phyloP scores from a whole-genome alignment of 2,888 invertebrate species.

The Zhuqinia jingwanae region DNA sequence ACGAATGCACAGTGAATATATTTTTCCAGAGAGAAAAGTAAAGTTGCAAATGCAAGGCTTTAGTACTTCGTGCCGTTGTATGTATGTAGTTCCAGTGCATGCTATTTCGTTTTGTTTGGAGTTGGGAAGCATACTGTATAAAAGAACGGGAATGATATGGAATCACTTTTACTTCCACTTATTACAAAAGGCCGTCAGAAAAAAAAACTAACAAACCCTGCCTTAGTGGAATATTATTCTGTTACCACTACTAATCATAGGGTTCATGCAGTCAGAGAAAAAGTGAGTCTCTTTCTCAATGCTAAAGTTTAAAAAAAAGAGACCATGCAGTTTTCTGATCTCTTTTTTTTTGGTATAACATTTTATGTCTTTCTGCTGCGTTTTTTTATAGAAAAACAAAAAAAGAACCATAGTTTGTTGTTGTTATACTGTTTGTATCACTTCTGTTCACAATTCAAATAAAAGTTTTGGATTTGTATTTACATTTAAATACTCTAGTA shows the following conservation, averaged over 20 bases:
- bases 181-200: conserved; percentile 34
- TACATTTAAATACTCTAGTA: conserved; percentile 24
- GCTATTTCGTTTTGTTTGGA: conserved; percentile 21
- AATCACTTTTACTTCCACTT: conserved; percentile 1
- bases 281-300: no score
- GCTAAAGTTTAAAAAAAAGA: not conserved
- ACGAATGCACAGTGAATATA: conserved; percentile 15
- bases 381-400: not conserved
- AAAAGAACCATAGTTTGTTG: no score
- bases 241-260: conserved; percentile 19
- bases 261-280: not conserved
- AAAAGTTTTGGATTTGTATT: conserved; percentile 3
- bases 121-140: conserved; percentile 22
- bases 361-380: conserved; percentile 10
- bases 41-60: conserved; percentile 5
- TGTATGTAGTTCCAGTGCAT: not conserved
- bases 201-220: conserved; percentile 45
- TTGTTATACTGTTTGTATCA: conserved; percentile 24
- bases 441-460: conserved; percentile 34
- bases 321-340: conserved; percentile 1
- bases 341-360: conserved; percentile 3
- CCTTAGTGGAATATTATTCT: conserved; percentile 31
- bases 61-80: no score
- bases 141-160: conserved; percentile 32
- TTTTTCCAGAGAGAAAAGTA: conserved; percentile 12